These are phyloP conservation scores for Gobio gobio DNA, from an alignment of 2,113 vertebrate species.

Conservation along the genomic window DNA sequence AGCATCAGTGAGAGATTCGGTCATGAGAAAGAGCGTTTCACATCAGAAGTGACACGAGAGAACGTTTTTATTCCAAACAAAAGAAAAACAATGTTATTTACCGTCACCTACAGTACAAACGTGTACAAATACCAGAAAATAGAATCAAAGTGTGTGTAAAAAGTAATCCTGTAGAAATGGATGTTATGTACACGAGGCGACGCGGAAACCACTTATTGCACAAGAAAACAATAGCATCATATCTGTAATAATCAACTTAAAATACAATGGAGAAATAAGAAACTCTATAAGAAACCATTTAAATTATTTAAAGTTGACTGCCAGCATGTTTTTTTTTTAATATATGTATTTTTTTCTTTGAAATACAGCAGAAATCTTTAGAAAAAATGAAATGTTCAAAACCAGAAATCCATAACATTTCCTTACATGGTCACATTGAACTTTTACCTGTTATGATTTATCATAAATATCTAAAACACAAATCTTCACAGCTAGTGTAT, in stretches of 20 bases:
- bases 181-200: conserved; percentile 39
- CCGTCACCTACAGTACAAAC: conserved; percentile 41
- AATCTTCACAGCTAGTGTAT: neutral
- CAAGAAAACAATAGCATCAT: conserved; percentile 39
- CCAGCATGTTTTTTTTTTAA: conserved; percentile 9
- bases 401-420: neutral
- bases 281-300: conserved; percentile 14
- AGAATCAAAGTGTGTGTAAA: conserved; percentile 33
- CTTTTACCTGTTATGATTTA: too few relatives aligned
- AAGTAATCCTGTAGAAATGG: conserved; percentile 49
- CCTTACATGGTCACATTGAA: neutral
- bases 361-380: conserved; percentile 27
- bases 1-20: too few relatives aligned
- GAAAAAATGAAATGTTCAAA: neutral
- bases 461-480: neutral
- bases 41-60: conserved; percentile 43
- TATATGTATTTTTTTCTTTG: neutral
- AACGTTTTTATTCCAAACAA: conserved; percentile 21
- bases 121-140: conserved; percentile 37
- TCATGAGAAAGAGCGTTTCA: too few relatives aligned
- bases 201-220: conserved; percentile 42
- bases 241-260: neutral
- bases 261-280: conserved; percentile 37
- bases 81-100: conserved; percentile 10
- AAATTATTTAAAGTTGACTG: conserved; percentile 34